Evolutionary conservation across 1,140 invertebrate genomes (phyloP), one percentile per base, ranked within the genome.

Genomic region (Solen grandis): DNA sequence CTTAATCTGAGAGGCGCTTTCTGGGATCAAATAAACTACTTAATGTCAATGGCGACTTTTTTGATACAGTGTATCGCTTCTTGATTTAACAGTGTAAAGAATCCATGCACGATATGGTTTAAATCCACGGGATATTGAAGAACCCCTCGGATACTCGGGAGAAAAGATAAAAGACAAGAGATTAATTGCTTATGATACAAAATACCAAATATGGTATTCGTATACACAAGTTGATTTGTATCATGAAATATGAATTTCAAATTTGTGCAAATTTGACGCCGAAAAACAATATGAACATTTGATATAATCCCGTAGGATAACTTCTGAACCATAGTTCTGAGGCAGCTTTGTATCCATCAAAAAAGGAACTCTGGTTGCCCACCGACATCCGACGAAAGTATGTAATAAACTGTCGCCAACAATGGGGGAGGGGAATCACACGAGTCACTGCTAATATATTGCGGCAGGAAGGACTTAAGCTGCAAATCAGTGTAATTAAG

Each of bases 181-280:
- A 68, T 78, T 78, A 68, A 59, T 59, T 35, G 60, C 54, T 69
- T 13, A 14, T 38, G 75, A 78, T 65, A 78, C 75, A 31, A 14
- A 19, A 54, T 41, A 22, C 41, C 13, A 19, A 31, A 31, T 10
- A 31, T 63, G 73, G 73, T 31, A 76, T 76, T 22, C 65, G 2
- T 13, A 5, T 52, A 50, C 8, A 52, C 27, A 63, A 38, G 33
- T 1, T 46, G 59, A 62, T 50, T 33, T 76, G 60, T 76, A 36
- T 63, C n/a, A n/a, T 54, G 52, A 65, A 76, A 65, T 65, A 76
- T 76, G 73, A 76, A 76, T 76, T 52, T 29, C 73, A 63, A 76
- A 76, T 76, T 65, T 76, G 59, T 76, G 57, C 73, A 76, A 54
- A 52, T 65, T 46, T 65, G 73, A 76, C 73, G 73, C 73, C 73